Evolutionary conservation across 2,888 invertebrate species (phyloP).

Genomic region (Aelia acuminata): DNA sequence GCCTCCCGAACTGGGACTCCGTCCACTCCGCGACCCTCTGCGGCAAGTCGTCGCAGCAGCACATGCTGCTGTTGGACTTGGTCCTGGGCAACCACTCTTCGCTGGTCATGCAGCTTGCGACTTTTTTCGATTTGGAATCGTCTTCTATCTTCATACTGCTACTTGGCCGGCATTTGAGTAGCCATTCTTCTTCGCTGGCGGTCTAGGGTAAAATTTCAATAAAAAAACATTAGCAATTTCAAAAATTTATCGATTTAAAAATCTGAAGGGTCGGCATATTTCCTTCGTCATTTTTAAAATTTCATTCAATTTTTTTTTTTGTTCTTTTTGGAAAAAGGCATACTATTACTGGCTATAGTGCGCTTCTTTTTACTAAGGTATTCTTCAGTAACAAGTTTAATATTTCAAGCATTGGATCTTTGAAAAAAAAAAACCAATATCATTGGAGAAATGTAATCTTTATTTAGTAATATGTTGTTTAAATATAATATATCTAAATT

Average conservation of each 20-base stretch:
- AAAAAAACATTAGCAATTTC: not conserved
- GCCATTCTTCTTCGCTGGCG: not conserved
- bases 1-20: not conserved
- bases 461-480: too few species aligned
- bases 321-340: not conserved
- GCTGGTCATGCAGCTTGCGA: not conserved
- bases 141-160: not conserved
- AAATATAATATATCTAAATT: too few species aligned
- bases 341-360: constrained; percentile 18
- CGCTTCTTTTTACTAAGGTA: not conserved
- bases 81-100: not conserved
- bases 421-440: not conserved
- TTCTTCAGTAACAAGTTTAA: too few species aligned
- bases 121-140: not conserved
- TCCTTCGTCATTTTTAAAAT: not conserved
- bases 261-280: not conserved
- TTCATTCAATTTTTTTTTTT: not conserved
- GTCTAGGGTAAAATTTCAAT: constrained; percentile 21
- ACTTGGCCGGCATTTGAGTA: not conserved
- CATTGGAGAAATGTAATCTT: too few species aligned
- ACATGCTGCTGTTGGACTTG: not conserved
- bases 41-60: not conserved
- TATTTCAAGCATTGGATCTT: too few species aligned
- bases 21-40: not conserved
- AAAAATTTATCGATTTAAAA: not conserved